These are phyloP conservation scores for Microctonus brassicae DNA, from an alignment of 2,888 invertebrate genomes.

Conservation along the genomic window DNA sequence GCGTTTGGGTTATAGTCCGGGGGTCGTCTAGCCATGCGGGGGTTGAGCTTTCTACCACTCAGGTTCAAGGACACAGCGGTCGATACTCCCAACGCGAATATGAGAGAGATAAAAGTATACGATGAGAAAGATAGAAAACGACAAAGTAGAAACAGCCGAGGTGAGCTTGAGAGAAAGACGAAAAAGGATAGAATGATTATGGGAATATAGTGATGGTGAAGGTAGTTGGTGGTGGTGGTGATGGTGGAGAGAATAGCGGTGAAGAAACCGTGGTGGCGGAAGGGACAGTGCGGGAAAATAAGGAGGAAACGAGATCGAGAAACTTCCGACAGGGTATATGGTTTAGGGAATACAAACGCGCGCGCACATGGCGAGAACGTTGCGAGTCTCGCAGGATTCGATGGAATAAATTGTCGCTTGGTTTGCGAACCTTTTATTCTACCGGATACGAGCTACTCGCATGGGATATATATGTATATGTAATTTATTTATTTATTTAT, in stretches of 20 bases:
- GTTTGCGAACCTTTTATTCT: slow-evolving; percentile 22
- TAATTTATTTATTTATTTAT: background rate
- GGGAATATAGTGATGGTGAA: slow-evolving; percentile 1
- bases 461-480: slow-evolving; percentile 11
- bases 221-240: slow-evolving; percentile 17
- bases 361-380: background rate
- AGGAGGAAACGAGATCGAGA: slow-evolving; percentile 26
- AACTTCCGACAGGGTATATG: slow-evolving; percentile 15
- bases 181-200: slow-evolving; percentile 20
- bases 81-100: slow-evolving; percentile 56
- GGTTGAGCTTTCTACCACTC: slow-evolving; percentile 55
- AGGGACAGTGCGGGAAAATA: slow-evolving; percentile 2
- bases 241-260: slow-evolving; percentile 2
- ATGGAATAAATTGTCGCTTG: slow-evolving; percentile 32
- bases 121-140: background rate
- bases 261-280: background rate
- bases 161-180: background rate
- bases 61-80: slow-evolving; percentile 64
- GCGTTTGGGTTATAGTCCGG: slow-evolving; percentile 52
- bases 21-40: slow-evolving; percentile 63
- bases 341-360: slow-evolving; percentile 2
- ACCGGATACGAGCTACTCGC: slow-evolving; percentile 12
- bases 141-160: background rate
- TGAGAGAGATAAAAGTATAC: background rate
- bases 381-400: slow-evolving; percentile 28